Percentiles rank a stretch among this genome's conserved stretches.
Evolutionary conservation across 2,797 vertebrate genomes (phyloP).

Genomic region (Ctenopoma kingsleyae): DNA sequence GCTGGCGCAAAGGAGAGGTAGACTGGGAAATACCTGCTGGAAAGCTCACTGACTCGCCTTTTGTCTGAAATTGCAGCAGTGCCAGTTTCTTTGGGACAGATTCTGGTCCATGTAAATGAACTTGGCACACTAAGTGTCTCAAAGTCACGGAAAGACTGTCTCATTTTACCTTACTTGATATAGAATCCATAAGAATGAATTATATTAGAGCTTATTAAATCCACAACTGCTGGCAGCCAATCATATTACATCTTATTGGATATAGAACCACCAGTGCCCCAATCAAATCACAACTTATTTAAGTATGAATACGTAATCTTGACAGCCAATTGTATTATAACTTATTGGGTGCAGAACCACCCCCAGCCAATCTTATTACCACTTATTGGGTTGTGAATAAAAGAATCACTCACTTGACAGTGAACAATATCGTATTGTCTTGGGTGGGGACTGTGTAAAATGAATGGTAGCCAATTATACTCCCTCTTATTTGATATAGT

Average conservation of each 20-base stretch:
- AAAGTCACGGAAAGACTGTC: constrained; percentile 39
- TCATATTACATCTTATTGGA: constrained; percentile 66
- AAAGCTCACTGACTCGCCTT: constrained; percentile 38
- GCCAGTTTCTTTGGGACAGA: constrained; percentile 32
- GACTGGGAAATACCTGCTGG: constrained; percentile 66
- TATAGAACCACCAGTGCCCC: constrained; percentile 47
- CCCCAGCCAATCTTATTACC: constrained; percentile 62
- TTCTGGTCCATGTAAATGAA: constrained; percentile 23
- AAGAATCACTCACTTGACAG: constrained; percentile 50
- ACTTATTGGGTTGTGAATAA: constrained; percentile 67
- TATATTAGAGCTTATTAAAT: constrained; percentile 63
- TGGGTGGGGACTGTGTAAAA: constrained; percentile 25
- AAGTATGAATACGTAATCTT: constrained; percentile 66
- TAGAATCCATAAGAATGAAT: constrained; percentile 63
- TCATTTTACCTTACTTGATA: constrained; percentile 46
- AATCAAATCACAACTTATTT: constrained; percentile 64
- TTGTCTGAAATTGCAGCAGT: constrained; percentile 29
- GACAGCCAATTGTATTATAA: constrained; percentile 67
- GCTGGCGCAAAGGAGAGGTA: constrained; percentile 44
- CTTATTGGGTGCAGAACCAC: constrained; percentile 62
- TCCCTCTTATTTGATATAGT: constrained; percentile 31
- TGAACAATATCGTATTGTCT: constrained; percentile 45
- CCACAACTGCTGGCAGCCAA: constrained; percentile 58
- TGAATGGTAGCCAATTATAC: constrained; percentile 40
- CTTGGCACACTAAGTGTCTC: constrained; percentile 12